Base-by-base conservation (phyloP, 2,113 vertebrate species). In the Turnix velox region DNA sequence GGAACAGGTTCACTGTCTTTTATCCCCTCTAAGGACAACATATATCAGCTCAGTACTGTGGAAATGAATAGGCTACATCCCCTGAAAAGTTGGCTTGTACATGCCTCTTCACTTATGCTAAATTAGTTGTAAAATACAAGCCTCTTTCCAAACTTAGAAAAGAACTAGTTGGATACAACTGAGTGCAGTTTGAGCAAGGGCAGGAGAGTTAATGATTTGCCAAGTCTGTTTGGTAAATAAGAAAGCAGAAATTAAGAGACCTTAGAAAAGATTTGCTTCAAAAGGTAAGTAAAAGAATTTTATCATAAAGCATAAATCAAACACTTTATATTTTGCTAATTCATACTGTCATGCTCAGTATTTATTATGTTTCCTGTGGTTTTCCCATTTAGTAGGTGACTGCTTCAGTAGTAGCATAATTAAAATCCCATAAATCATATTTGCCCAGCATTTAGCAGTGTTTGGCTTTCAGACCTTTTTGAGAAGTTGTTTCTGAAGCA, bases 161-260 rank as follows among this genome's bases (percentile, higher is more conserved):
- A 59, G 3, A 59, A 24, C 23, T 25, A 80, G 15, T 6, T 93
- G 40, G 14, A 67, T 48, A 24, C 6, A 81, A 49, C 2, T 13
- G 48, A 84, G 71, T 42, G 6, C 9, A 71, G 19, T 30, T 12
- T 58, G 23, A 84, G 16, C 22, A 81, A 61, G 45, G 25, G 35
- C 46, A 63, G 65, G 23, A 48, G 25, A 77, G 55, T 71, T 43
- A 94, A 88, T 37, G 75, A 85, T 93, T 84, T 94, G 25, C 90
- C 84, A 93, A 76, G 25, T 62, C 84, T 76, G 40, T 83, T 90
- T 95, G 88, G 59, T 91, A 92, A 96, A 93, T 65, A 95, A 87
- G 48, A 94, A 93, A 96, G 43, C 18, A 95, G 85, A 95, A 96
- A 95, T 92, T 72, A 94, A 76, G 46, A 63, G 35, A 14, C 2